Conservation (phyloP, 2,113 vertebrate genomes). For the Rhineura floridana region DNA sequence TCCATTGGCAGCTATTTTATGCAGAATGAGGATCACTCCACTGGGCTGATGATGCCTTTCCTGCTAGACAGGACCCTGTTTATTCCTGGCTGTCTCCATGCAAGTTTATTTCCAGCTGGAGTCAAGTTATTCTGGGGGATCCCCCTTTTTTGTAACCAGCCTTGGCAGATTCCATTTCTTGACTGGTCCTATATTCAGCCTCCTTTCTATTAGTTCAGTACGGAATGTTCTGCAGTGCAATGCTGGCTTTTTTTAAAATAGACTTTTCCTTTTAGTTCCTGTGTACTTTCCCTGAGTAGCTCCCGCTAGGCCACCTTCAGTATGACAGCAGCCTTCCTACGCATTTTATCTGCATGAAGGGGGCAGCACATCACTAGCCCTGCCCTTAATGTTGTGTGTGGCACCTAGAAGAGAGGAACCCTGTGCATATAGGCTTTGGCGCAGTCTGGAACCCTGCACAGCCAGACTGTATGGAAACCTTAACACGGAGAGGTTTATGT, state of each 20-base stretch:
- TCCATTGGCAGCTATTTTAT: neutral
- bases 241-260: neutral
- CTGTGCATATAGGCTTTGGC: no score
- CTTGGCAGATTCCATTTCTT: neutral
- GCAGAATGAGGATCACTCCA: neutral
- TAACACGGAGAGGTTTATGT: no score
- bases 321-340: neutral
- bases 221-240: no score
- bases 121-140: constrained; percentile 6
- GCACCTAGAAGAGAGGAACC: no score
- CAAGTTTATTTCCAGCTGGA: constrained; percentile 3
- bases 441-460: no score
- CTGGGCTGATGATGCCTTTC: neutral
- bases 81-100: neutral
- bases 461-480: no score
- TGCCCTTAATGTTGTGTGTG: no score
- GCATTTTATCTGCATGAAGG: neutral
- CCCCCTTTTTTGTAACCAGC: neutral
- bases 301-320: neutral
- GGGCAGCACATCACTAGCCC: neutral
- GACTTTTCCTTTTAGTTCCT: neutral
- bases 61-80: neutral
- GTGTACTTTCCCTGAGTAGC: neutral
- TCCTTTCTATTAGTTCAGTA: neutral
- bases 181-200: neutral